phyloP scores from a whole-genome alignment of 2,113 vertebrate species.

The Pterocles burchelli region DNA sequence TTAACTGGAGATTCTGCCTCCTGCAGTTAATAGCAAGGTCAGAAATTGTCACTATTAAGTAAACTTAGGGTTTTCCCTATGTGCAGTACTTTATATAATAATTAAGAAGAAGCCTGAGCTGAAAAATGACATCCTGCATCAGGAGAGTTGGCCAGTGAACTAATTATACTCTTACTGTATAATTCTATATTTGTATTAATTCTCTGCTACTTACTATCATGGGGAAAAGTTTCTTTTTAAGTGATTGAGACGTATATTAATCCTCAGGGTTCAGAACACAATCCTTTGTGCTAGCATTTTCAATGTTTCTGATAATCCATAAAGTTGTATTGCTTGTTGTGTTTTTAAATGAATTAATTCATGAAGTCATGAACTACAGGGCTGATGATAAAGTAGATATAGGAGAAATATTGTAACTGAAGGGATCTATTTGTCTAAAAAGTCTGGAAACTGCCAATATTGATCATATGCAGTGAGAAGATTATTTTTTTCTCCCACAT shows the following conservation, averaged over 20 bases:
- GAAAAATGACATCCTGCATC: background rate
- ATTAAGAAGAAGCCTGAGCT: background rate
- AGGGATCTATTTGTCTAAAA: background rate
- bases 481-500: background rate
- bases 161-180: background rate
- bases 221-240: background rate
- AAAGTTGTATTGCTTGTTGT: background rate
- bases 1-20: background rate
- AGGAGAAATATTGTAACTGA: background rate
- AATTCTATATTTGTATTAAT: constrained; percentile 17
- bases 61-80: background rate
- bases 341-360: background rate
- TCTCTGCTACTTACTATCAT: background rate
- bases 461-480: background rate
- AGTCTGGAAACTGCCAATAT: background rate
- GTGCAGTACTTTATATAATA: background rate
- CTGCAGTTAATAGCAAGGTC: background rate
- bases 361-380: background rate
- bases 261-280: background rate
- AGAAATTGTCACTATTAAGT: background rate
- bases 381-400: background rate
- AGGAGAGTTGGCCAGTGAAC: constrained; percentile 6
- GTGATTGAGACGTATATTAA: background rate
- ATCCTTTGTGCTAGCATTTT: background rate
- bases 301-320: background rate